Evolutionary conservation across 2,888 invertebrate species (phyloP).

Genomic region (Clitarchus hookeri): DNA sequence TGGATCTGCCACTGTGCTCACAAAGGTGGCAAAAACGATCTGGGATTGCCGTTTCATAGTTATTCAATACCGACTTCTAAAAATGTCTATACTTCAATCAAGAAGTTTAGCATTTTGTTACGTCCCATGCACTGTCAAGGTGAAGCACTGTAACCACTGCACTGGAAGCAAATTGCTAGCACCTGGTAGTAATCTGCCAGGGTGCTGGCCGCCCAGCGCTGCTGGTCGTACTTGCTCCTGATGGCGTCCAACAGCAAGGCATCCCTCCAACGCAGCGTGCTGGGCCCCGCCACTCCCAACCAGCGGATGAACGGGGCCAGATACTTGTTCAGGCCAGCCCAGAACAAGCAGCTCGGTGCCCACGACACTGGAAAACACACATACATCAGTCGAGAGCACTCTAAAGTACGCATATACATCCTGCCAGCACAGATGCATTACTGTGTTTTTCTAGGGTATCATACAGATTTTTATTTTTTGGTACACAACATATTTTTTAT

Average conservation of each 20-base stretch:
- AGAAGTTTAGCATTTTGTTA: too few species aligned
- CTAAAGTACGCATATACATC: background rate
- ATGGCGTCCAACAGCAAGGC: constrained; percentile 66
- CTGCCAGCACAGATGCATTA: too few species aligned
- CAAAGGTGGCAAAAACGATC: too few species aligned
- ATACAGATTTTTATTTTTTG: too few species aligned
- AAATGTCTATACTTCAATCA: too few species aligned
- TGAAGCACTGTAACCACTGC: too few species aligned
- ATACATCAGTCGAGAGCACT: background rate
- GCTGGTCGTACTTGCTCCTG: constrained; percentile 61
- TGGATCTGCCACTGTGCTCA: too few species aligned
- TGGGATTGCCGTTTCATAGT: too few species aligned
- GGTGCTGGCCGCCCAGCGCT: constrained; percentile 57
- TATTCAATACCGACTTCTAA: too few species aligned
- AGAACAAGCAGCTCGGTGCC: constrained; percentile 71
- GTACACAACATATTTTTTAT: too few species aligned
- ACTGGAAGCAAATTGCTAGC: constrained; percentile 31
- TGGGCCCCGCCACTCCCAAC: constrained; percentile 60
- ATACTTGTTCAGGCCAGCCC: constrained; percentile 68
- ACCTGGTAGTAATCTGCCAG: constrained; percentile 68
- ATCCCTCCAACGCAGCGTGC: constrained; percentile 69
- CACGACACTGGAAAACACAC: constrained; percentile 60
- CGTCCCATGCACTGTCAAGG: too few species aligned
- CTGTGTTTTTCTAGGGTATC: too few species aligned
- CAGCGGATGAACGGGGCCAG: constrained; percentile 70